A percentile compares a stretch with the other conserved stretches of the same genome.
These are phyloP conservation scores for Halesus radiatus DNA, from an alignment of 1,140 invertebrate species.

Conservation along the genomic window DNA sequence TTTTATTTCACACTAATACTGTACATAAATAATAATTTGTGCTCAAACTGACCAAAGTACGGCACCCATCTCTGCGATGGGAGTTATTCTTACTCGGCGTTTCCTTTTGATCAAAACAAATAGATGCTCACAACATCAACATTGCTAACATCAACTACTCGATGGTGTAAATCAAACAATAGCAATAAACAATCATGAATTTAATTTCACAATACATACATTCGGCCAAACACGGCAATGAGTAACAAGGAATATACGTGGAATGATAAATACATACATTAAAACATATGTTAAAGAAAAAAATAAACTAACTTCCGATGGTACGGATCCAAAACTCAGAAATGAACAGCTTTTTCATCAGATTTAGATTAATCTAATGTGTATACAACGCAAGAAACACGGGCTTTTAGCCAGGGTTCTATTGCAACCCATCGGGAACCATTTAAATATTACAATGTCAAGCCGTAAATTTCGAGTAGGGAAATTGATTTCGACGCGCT, in stretches of 20 bases:
- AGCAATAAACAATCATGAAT: slow-evolving; percentile 13
- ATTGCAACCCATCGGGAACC: no score
- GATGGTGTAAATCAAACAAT: not conserved
- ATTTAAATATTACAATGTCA: no score
- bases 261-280: slow-evolving; percentile 27
- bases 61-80: not conserved
- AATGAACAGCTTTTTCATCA: not conserved
- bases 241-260: slow-evolving; percentile 12
- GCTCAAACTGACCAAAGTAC: not conserved
- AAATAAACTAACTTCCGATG: no score
- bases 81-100: no score
- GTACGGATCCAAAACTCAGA: not conserved
- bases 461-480: no score
- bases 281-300: no score
- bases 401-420: no score
- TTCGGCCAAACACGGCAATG: not conserved
- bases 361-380: no score
- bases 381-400: no score
- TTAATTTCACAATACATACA: slow-evolving; percentile 38
- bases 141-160: not conserved
- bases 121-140: not conserved
- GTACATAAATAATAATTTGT: slow-evolving; percentile 41
- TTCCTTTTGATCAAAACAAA: no score
- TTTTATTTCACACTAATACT: slow-evolving; percentile 52
- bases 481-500: no score